Conservation (phyloP, 2,797 vertebrate genomes). For the Lophius americanus region DNA sequence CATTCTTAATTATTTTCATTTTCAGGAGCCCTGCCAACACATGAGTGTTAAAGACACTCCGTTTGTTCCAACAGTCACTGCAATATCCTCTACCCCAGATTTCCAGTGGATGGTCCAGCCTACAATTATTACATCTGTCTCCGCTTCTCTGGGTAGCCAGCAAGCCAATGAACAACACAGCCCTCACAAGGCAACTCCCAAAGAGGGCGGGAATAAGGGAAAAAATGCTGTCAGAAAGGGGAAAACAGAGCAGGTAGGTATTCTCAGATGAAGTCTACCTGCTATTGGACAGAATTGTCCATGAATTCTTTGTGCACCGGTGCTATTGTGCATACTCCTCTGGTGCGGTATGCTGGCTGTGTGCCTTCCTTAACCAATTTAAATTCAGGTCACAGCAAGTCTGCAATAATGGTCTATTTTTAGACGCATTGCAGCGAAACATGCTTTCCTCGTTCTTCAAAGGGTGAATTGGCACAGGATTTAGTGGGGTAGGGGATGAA, state of each 20-base stretch:
- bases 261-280: conserved; percentile 46
- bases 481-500: conserved; percentile 58
- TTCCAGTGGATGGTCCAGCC: conserved; percentile 97
- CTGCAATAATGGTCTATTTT: conserved; percentile 88
- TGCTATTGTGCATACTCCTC: conserved; percentile 62
- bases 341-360: conserved; percentile 57
- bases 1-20: conserved; percentile 25
- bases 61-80: conserved; percentile 94
- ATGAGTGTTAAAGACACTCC: conserved; percentile 79
- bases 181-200: conserved; percentile 81
- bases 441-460: conserved; percentile 70
- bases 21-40: conserved; percentile 87
- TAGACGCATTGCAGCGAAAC: conserved; percentile 83
- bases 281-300: conserved; percentile 53
- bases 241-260: conserved; percentile 90
- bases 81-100: conserved; percentile 92
- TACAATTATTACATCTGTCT: conserved; percentile 88
- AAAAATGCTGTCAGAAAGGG: conserved; percentile 88
- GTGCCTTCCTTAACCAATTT: conserved; percentile 76
- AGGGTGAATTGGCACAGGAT: conserved; percentile 57
- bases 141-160: conserved; percentile 86
- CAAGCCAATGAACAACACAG: conserved; percentile 86
- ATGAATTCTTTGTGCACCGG: conserved; percentile 55
- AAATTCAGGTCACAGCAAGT: conserved; percentile 85
- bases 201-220: conserved; percentile 81